Evolutionary conservation across 1,140 invertebrate species (phyloP), one percentile per base, ranked within the genome.

Genomic region (Bombus ignitus): DNA sequence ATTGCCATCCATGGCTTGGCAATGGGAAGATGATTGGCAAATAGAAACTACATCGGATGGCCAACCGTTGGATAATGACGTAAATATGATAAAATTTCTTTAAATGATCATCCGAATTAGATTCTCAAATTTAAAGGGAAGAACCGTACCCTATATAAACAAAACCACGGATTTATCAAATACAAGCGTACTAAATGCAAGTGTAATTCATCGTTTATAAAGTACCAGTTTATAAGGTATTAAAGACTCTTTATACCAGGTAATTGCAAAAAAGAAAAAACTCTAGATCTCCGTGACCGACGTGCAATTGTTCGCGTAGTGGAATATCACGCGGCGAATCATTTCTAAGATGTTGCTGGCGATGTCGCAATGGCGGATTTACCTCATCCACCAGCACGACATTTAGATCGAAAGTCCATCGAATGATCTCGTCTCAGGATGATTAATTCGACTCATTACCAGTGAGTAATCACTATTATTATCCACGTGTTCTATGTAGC

Each of bases 11-110:
- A 97, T 98, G 96, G 98, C 98, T 84, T 98, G 98, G 98, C 97
- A 98, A 92, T 99, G 98, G 98, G 98, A 99, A 95, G 97, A 97
- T 8, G 98, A 98, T 89, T 99, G 98, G 98, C 97, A 98, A 87
- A 96, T 99, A 77, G 98, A 99, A 94, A 96, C 98, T 25, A 98
- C 97, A 44, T 95, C 99, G 71, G 97, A 98, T 94, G 98, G 98
- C 9, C 97, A 98, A 92, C 97, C 97, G 6, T 95, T 99, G 72
- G 97, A 98, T 94, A 97, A 98, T 94, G 98, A 98, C 96, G 98
- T 96, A 92, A 95, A 88, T 93, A 80, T 77, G 25, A 66, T 74
- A 44, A 1, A 68, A 77, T 85, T 71, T 71, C 2, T 53, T 53
- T 53, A 53, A 53, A 15, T 22, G n/a, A 47, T 59, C 35, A 35